phyloP scores from a whole-genome alignment of 2,888 invertebrate genomes.

The Folsomia manolachei region DNA sequence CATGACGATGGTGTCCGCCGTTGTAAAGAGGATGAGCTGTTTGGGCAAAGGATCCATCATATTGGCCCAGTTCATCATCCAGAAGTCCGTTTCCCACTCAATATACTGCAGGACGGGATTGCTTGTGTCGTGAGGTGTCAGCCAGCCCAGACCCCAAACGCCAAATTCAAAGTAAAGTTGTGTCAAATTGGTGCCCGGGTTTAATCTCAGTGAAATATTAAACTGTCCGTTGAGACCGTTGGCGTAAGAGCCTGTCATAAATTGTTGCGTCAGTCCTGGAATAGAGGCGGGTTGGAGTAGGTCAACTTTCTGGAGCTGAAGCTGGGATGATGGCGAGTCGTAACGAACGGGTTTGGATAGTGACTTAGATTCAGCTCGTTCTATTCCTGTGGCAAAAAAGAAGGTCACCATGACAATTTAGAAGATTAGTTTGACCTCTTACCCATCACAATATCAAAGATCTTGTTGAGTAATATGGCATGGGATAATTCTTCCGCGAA shows the following conservation, averaged over 20 bases:
- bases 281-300: no score
- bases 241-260: not conserved
- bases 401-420: not conserved
- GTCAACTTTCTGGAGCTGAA: no score
- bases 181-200: no score
- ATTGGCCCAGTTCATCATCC: not conserved
- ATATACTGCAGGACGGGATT: not conserved
- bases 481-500: not conserved
- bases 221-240: not conserved
- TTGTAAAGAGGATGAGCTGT: not conserved
- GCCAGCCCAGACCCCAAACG: not conserved
- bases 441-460: not conserved
- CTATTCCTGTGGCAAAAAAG: no score
- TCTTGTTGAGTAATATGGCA: not conserved
- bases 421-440: no score
- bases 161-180: no score
- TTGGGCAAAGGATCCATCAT: not conserved
- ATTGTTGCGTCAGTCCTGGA: no score
- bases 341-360: no score
- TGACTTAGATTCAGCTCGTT: no score
- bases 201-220: not conserved
- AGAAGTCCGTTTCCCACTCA: not conserved
- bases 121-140: no score
- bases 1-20: not conserved
- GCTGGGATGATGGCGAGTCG: no score